Evolutionary conservation across 2,113 vertebrate genomes (phyloP).

Genomic region (Tichodroma muraria): DNA sequence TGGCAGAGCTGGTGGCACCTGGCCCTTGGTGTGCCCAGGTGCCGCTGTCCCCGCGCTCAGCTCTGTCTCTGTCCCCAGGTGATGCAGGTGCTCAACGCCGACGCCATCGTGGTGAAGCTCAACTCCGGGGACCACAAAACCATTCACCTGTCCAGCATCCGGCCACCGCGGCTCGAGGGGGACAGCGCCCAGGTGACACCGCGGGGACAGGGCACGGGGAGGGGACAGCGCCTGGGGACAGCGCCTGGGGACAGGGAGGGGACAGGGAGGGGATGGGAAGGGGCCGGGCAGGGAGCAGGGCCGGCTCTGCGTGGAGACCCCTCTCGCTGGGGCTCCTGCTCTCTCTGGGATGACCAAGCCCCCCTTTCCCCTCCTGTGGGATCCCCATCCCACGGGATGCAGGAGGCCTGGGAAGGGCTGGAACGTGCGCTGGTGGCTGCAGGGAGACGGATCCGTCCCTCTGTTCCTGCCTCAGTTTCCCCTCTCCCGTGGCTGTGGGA

Average conservation of each 20-base stretch:
- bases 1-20: background rate
- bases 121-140: conserved; percentile 94
- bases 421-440: fast-evolving
- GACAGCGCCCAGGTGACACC: conserved; percentile 66
- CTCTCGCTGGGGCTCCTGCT: fast-evolving
- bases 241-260: too few relatives aligned
- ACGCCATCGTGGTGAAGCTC: conserved; percentile 91
- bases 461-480: background rate
- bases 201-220: conserved; percentile 55
- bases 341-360: fast-evolving
- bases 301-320: too few relatives aligned
- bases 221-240: conserved; percentile 39
- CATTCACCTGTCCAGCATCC: conserved; percentile 93
- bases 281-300: too few relatives aligned
- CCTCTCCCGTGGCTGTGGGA: fast-evolving
- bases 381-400: fast-evolving
- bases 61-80: conserved; percentile 70
- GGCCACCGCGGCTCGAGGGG: conserved; percentile 89
- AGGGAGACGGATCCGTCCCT: fast-evolving
- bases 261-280: conserved; percentile 25
- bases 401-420: background rate
- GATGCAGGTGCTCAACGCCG: conserved; percentile 93
- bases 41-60: background rate
- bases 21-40: background rate
- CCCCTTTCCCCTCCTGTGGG: too few relatives aligned